phyloP scores from a whole-genome alignment of 2,113 vertebrate genomes.

The Bothrops jararaca region DNA sequence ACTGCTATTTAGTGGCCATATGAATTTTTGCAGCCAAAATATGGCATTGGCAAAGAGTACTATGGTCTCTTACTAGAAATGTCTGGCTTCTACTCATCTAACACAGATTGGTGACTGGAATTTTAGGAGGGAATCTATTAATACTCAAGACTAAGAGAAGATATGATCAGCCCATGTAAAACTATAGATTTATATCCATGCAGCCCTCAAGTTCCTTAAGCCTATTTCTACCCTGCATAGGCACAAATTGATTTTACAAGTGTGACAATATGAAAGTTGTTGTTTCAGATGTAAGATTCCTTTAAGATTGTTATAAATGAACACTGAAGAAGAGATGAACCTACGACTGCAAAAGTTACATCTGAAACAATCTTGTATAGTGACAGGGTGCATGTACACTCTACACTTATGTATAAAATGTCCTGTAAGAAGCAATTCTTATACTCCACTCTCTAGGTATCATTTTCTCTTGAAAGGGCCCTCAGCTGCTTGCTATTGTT shows the following conservation, averaged over 20 bases:
- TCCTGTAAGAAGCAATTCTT: slow-evolving; percentile 17
- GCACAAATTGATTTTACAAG: not conserved
- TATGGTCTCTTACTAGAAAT: not conserved
- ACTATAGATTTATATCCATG: not conserved
- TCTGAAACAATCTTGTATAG: slow-evolving; percentile 49
- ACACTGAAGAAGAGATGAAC: not conserved
- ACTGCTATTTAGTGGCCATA: not conserved
- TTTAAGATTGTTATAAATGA: not conserved
- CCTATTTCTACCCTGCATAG: not conserved
- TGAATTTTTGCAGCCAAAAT: not conserved
- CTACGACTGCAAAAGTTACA: slow-evolving; percentile 53
- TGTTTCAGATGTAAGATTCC: not conserved
- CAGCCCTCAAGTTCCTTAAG: not conserved
- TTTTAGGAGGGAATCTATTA: not conserved
- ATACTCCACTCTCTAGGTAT: slow-evolving; percentile 1
- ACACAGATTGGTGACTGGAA: not conserved
- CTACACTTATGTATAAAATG: not conserved
- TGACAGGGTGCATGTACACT: not conserved
- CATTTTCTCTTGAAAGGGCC: not conserved
- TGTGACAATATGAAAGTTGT: not conserved
- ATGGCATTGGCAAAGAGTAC: not conserved
- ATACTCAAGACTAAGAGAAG: not conserved
- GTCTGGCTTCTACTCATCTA: not conserved
- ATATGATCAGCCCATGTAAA: not conserved
- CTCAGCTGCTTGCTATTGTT: slow-evolving; percentile 25